Conservation (phyloP, 2,797 vertebrate species). For the Tauraco hartlaubi region DNA sequence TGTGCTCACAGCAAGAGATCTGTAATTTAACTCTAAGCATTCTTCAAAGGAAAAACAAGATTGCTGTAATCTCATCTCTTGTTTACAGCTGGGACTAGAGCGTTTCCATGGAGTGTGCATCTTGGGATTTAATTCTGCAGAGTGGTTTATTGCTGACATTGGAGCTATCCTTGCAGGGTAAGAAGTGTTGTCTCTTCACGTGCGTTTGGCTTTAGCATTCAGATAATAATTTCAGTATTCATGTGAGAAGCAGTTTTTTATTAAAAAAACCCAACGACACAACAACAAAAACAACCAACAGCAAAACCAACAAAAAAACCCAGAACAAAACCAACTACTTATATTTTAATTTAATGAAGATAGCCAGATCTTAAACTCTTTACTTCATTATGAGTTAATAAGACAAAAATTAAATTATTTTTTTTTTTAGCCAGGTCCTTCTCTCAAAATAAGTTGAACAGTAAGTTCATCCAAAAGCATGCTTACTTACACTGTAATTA, state of each 20-base stretch:
- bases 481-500: neutral
- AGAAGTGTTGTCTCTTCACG: slow-evolving; percentile 38
- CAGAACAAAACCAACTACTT: neutral
- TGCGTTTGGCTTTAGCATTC: neutral
- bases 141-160: slow-evolving; percentile 92
- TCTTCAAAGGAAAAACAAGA: neutral
- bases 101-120: slow-evolving; percentile 92
- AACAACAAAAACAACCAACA: neutral
- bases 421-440: neutral
- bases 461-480: neutral
- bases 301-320: neutral
- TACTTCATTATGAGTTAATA: neutral
- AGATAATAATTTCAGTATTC: neutral
- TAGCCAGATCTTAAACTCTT: neutral
- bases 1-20: neutral
- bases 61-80: slow-evolving; percentile 7
- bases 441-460: neutral
- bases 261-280: neutral
- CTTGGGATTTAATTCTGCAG: slow-evolving; percentile 91
- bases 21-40: neutral
- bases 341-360: neutral
- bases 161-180: slow-evolving; percentile 93
- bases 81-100: slow-evolving; percentile 89
- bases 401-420: neutral
- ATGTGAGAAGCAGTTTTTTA: neutral